phyloP scores from a whole-genome alignment of 2,113 vertebrate species.

The Nannobrachium achirus region DNA sequence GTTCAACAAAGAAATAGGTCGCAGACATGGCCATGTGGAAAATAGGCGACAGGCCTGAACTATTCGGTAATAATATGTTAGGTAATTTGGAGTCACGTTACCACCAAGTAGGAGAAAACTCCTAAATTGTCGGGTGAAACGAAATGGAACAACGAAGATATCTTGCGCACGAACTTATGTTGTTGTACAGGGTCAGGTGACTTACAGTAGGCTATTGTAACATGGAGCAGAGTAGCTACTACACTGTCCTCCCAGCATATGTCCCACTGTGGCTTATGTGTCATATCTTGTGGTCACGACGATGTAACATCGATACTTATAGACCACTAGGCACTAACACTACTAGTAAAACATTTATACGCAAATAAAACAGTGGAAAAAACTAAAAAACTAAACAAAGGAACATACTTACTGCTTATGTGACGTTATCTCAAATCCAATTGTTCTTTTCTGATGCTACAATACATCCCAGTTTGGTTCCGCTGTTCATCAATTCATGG shows the following conservation, averaged over 20 bases:
- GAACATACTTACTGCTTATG: conserved; percentile 57
- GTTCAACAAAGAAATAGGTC: background rate
- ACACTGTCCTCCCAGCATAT: conserved; percentile 22
- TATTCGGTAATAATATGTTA: too few relatives aligned
- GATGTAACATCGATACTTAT: background rate
- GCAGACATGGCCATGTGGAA: background rate
- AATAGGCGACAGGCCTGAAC: background rate
- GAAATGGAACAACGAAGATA: background rate
- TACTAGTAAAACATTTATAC: too few relatives aligned
- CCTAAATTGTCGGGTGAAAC: too few relatives aligned
- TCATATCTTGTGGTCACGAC: conserved; percentile 8
- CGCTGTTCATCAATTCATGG: conserved; percentile 43
- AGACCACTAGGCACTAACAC: too few relatives aligned
- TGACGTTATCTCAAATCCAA: conserved; percentile 63
- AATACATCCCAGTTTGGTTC: conserved; percentile 59
- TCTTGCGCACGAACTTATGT: conserved; percentile 32
- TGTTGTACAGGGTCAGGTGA: conserved; percentile 57
- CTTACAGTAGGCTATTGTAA: conserved; percentile 28
- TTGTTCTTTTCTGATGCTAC: conserved; percentile 48
- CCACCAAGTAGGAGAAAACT: too few relatives aligned
- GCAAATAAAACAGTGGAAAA: background rate
- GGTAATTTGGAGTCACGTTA: too few relatives aligned
- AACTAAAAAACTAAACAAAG: background rate
- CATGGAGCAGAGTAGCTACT: conserved; percentile 29
- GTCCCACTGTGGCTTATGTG: conserved; percentile 15